Conservation (phyloP, 2,888 invertebrate species). For the Monochamus alternatus region DNA sequence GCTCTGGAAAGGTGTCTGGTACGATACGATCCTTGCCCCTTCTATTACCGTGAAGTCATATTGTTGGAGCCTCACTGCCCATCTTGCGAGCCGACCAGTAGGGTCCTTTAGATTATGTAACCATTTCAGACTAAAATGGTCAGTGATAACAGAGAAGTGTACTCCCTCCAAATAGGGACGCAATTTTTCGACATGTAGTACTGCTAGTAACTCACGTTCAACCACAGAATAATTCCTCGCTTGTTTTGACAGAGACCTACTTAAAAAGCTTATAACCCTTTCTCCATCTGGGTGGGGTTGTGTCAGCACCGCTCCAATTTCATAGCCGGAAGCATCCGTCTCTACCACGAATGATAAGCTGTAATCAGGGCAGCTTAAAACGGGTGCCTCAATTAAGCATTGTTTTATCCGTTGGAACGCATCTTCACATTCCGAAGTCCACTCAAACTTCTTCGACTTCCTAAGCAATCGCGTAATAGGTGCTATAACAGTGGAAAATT, state of each 20-base stretch:
- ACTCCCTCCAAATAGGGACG: conserved; percentile 33
- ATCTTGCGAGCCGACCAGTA: conserved; percentile 34
- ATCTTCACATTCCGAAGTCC: background rate
- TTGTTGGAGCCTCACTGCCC: conserved; percentile 41
- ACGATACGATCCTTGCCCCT: conserved; percentile 25
- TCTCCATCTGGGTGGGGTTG: conserved; percentile 32
- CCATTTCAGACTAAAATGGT: conserved; percentile 43
- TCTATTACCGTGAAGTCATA: conserved; percentile 41
- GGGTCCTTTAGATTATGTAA: conserved; percentile 44
- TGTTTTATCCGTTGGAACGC: conserved; percentile 38
- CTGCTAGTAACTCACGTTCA: background rate
- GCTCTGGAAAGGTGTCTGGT: conserved; percentile 14
- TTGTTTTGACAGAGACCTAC: background rate
- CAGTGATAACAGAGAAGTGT: conserved; percentile 39
- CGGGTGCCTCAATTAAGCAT: conserved; percentile 41
- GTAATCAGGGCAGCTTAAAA: conserved; percentile 50
- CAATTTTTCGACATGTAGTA: conserved; percentile 37
- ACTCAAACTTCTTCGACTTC: background rate
- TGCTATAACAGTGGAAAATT: background rate
- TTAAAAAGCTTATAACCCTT: background rate
- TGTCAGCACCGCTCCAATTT: conserved; percentile 44
- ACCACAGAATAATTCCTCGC: background rate
- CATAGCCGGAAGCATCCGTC: conserved; percentile 46
- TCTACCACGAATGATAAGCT: conserved; percentile 45
- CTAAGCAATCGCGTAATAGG: background rate